Evolutionary conservation across 2,113 vertebrate genomes (phyloP), one percentile per base, ranked within the genome.

Genomic region (Chloebia gouldiae): DNA sequence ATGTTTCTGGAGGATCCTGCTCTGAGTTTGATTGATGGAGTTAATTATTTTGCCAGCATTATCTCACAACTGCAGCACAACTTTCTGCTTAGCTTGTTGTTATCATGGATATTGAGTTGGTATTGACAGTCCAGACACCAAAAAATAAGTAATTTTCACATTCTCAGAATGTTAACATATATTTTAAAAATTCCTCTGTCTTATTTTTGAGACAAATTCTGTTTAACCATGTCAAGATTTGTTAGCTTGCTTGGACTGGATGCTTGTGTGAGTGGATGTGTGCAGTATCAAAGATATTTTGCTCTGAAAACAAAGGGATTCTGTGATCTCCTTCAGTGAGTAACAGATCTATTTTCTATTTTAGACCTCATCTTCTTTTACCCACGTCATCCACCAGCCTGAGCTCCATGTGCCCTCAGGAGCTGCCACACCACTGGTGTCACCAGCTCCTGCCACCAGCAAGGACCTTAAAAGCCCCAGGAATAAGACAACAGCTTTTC

Each of bases 21-120:
- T 90, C 54, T 5, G 7, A 87, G 56, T 82, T 91, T 95, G 86
- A 94, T 47, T 88, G 90, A 94, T 65, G 47, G 59, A 93, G 54
- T 85, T 89, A 93, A 95, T 91, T 92, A 66, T 70, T 79, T 77
- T 83, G 79, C 71, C 77, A 81, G 44, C 49, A 71, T 89, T 92
- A 84, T 91, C 90, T 93, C 66, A 44, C 53, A 87, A 35, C 23
- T 81, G 83, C 54, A 92, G 81, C 54, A 86, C 18, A 65, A 65
- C 53, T 60, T 89, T 75, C 70, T 85, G 71, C 61, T 50, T 50
- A 80, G 87, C 61, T 39, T 47, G 45, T 69, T 78, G 33, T 56
- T 80, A 81, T 77, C 80, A 24, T 22, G 22, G 31, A 42, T 82
- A 91, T 56, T 45, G n/a, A 85, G 35, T 33, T 60, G 39, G 35